Evolutionary conservation across 2,888 invertebrate genomes (phyloP).

Genomic region (Ptilodon capucinus): DNA sequence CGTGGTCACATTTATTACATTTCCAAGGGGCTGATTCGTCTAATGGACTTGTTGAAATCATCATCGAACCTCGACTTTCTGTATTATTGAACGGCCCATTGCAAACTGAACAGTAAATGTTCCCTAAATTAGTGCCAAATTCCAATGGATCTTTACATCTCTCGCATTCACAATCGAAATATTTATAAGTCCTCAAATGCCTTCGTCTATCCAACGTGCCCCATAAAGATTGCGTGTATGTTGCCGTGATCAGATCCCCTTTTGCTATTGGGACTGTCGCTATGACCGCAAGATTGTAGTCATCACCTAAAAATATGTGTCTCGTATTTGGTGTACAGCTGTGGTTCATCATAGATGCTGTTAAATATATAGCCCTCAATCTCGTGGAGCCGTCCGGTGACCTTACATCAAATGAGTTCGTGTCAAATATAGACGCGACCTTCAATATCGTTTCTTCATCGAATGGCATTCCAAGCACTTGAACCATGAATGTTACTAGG

Average conservation of each 20-base stretch:
- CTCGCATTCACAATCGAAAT: slow-evolving; percentile 86
- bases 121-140: slow-evolving; percentile 84
- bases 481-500: slow-evolving; percentile 83
- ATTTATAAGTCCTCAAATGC: slow-evolving; percentile 84
- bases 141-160: slow-evolving; percentile 88
- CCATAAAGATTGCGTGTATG: slow-evolving; percentile 87
- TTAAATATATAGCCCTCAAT: slow-evolving; percentile 85
- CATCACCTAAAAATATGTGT: slow-evolving; percentile 84
- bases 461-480: slow-evolving; percentile 80
- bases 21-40: slow-evolving; percentile 84
- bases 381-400: slow-evolving; percentile 74
- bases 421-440: slow-evolving; percentile 87
- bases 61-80: slow-evolving; percentile 63
- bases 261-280: slow-evolving; percentile 86
- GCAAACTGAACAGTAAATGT: slow-evolving; percentile 85
- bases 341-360: slow-evolving; percentile 87
- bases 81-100: slow-evolving; percentile 64
- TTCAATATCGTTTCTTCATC: slow-evolving; percentile 83
- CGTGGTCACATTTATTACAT: slow-evolving; percentile 84
- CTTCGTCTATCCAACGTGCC: slow-evolving; percentile 86
- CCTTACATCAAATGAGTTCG: slow-evolving; percentile 87
- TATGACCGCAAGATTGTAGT: slow-evolving; percentile 83
- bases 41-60: slow-evolving; percentile 84
- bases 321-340: slow-evolving; percentile 88
- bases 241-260: slow-evolving; percentile 85